A percentile compares a stretch with the other conserved stretches of the same genome.
These are phyloP conservation scores for Phthorimaea operculella DNA, from an alignment of 1,140 invertebrate genomes.

Conservation along the genomic window DNA sequence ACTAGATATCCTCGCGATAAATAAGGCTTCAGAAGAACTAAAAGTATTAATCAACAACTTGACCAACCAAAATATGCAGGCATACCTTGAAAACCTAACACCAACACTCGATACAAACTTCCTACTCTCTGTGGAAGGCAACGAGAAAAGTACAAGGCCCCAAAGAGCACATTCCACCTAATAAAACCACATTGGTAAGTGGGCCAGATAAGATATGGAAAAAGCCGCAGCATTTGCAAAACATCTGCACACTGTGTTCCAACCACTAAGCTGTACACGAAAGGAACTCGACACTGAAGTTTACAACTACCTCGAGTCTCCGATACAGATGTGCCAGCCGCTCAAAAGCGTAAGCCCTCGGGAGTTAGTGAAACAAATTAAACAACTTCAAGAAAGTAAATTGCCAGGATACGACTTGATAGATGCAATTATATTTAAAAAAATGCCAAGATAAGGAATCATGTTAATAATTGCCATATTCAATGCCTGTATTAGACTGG, in stretches of 20 bases:
- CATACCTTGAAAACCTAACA: background rate
- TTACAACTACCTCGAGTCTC: slow-evolving; percentile 6
- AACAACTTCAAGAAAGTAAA: slow-evolving; percentile 7
- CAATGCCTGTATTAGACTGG: no score
- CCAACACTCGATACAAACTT: background rate
- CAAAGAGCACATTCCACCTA: no score
- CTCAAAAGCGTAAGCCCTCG: slow-evolving; percentile 8
- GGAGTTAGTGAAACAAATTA: no score
- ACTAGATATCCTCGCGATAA: background rate
- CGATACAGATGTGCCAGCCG: slow-evolving; percentile 12
- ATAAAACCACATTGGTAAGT: no score
- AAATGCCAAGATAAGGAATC: no score
- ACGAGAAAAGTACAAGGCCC: background rate
- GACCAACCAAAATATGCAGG: background rate
- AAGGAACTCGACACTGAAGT: slow-evolving; percentile 5
- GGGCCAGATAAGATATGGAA: no score
- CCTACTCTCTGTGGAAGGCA: background rate
- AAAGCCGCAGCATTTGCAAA: slow-evolving; percentile 5
- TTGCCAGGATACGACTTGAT: background rate
- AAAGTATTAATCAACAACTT: background rate
- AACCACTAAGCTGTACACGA: slow-evolving; percentile 2
- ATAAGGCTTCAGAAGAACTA: background rate
- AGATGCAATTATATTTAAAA: background rate
- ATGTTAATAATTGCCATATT: no score
- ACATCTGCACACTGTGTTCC: slow-evolving; percentile 10